Evolutionary conservation across 2,888 invertebrate genomes (phyloP).

Genomic region (Aleiodes testaceus): DNA sequence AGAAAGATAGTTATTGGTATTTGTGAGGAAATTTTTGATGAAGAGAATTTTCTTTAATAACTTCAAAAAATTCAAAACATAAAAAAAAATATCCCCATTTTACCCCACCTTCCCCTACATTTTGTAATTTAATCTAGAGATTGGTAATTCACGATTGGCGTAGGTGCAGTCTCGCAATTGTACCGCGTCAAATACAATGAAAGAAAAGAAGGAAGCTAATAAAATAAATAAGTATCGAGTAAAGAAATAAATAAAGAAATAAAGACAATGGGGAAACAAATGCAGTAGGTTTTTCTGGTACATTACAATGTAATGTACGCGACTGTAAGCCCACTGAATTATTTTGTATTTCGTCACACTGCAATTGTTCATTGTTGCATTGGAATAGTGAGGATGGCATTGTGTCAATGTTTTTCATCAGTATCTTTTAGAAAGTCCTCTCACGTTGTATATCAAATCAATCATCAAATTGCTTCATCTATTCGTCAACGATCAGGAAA

Average conservation of each 20-base stretch:
- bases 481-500: too few relatives aligned
- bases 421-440: conserved; percentile 1
- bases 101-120: conserved; percentile 47
- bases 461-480: too few relatives aligned
- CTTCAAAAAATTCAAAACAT: too few relatives aligned
- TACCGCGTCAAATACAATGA: too few relatives aligned
- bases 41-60: too few relatives aligned
- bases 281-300: neutral
- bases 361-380: conserved; percentile 36
- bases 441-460: too few relatives aligned
- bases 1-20: too few relatives aligned
- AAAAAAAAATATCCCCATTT: too few relatives aligned
- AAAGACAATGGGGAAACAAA: conserved; percentile 13
- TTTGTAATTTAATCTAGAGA: conserved; percentile 62
- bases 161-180: conserved; percentile 42
- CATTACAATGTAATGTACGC: neutral
- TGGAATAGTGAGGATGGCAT: conserved; percentile 37
- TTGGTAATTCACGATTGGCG: conserved; percentile 64
- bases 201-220: conserved; percentile 20
- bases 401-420: conserved; percentile 47
- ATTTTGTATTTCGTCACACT: too few relatives aligned
- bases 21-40: neutral
- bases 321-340: too few relatives aligned
- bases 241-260: neutral
- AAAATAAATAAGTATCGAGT: conserved; percentile 14